Percentiles rank a stretch among this genome's conserved stretches.
phyloP scores from a whole-genome alignment of 2,888 invertebrate species.

The Polyploca ridens region DNA sequence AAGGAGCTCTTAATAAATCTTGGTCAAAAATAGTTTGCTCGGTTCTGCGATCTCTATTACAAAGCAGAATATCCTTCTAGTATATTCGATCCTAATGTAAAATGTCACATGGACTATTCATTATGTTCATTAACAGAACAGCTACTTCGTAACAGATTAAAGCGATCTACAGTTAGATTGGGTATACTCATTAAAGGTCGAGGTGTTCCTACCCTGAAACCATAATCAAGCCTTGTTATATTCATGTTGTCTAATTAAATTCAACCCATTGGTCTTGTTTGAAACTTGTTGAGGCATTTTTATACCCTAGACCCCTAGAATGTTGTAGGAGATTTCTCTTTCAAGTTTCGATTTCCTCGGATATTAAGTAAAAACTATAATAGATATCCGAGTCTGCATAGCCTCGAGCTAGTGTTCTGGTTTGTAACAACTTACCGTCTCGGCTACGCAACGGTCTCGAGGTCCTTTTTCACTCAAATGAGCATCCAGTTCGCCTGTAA shows the following conservation, averaged over 20 bases:
- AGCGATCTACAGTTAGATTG: conserved; percentile 5
- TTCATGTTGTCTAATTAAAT: neutral
- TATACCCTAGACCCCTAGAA: neutral
- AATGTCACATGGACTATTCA: neutral
- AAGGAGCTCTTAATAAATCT: neutral
- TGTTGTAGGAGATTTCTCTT: neutral
- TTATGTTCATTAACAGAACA: neutral
- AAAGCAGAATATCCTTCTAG: neutral
- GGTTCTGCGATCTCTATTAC: neutral
- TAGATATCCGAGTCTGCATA: neutral
- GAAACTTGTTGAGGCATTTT: neutral
- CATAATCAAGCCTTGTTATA: neutral
- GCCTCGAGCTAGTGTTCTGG: neutral
- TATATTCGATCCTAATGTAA: neutral
- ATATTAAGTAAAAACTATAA: neutral
- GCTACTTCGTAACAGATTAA: neutral
- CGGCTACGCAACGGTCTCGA: neutral
- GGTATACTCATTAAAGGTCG: neutral
- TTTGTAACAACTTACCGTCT: neutral
- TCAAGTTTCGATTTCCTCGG: neutral
- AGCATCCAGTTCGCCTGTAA: conserved; percentile 26
- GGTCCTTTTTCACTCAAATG: conserved; percentile 4
- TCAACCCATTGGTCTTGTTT: conserved; percentile 13
- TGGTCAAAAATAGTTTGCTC: neutral
- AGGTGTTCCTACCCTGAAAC: neutral